phyloP scores from a whole-genome alignment of 2,888 invertebrate genomes.

The Dynastes grantii region DNA sequence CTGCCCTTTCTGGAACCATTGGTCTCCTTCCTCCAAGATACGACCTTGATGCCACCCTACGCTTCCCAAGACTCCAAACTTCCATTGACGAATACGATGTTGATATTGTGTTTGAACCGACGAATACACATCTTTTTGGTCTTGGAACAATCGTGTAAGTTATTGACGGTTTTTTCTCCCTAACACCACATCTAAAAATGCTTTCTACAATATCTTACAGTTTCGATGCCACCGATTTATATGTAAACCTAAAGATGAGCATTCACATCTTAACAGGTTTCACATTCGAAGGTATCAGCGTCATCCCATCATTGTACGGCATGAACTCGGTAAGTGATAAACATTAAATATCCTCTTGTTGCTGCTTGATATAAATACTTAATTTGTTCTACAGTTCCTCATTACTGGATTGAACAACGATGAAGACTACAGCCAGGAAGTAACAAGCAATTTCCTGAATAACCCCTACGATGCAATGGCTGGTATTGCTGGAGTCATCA shows the following conservation, averaged over 20 bases:
- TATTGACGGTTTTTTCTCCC: neutral
- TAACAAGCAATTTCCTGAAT: constrained; percentile 10
- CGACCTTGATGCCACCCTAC: constrained; percentile 10
- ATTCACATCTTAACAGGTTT: constrained; percentile 33
- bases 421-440: constrained; percentile 27
- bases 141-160: constrained; percentile 39
- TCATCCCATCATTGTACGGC: constrained; percentile 14
- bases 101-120: neutral
- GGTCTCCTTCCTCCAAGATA: constrained; percentile 47
- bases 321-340: constrained; percentile 21
- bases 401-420: constrained; percentile 42
- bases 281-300: constrained; percentile 1
- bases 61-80: constrained; percentile 11
- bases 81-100: constrained; percentile 19
- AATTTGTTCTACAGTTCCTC: constrained; percentile 27
- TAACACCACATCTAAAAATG: neutral
- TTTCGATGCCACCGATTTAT: constrained; percentile 32
- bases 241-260: neutral
- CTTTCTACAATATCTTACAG: neutral
- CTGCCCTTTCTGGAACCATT: constrained; percentile 8
- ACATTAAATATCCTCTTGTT: neutral
- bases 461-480: constrained; percentile 4
- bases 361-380: neutral
- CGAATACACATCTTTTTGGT: neutral
- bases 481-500: neutral